Evolutionary conservation across 2,113 vertebrate genomes (phyloP).

Genomic region (Alligator sinensis): DNA sequence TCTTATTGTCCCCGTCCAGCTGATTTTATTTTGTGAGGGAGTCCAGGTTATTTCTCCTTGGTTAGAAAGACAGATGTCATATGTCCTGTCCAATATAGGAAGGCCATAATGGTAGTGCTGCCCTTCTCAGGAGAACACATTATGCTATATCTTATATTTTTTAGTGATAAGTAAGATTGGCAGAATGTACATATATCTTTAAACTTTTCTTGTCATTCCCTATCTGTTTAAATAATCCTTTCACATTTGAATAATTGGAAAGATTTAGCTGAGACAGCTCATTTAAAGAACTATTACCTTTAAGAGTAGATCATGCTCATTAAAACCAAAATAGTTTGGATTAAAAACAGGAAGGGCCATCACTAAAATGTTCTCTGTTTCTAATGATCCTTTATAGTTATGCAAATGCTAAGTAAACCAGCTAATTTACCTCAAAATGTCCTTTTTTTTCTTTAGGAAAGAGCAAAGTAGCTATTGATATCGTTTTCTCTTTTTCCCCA

Average conservation of each 20-base stretch:
- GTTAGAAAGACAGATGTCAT: background rate
- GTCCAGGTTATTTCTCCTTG: background rate
- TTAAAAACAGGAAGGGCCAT: conserved; percentile 54
- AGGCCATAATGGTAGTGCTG: background rate
- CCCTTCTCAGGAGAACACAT: background rate
- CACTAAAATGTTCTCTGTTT: conserved; percentile 51
- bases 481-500: background rate
- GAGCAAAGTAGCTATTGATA: background rate
- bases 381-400: conserved; percentile 45
- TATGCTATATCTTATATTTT: background rate
- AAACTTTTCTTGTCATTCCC: background rate
- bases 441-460: background rate
- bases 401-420: conserved; percentile 8
- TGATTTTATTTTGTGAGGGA: background rate
- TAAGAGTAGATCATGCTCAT: conserved; percentile 52
- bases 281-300: conserved; percentile 27
- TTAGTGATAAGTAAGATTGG: background rate
- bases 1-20: background rate
- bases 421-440: background rate
- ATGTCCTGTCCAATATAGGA: background rate
- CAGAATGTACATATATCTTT: conserved; percentile 36
- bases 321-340: conserved; percentile 60
- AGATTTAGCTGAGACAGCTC: conserved; percentile 45
- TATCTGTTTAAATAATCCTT: conserved; percentile 27
- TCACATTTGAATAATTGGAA: conserved; percentile 23